Conservation (phyloP, 2,888 invertebrate species). For the Adelphocoris suturalis region DNA sequence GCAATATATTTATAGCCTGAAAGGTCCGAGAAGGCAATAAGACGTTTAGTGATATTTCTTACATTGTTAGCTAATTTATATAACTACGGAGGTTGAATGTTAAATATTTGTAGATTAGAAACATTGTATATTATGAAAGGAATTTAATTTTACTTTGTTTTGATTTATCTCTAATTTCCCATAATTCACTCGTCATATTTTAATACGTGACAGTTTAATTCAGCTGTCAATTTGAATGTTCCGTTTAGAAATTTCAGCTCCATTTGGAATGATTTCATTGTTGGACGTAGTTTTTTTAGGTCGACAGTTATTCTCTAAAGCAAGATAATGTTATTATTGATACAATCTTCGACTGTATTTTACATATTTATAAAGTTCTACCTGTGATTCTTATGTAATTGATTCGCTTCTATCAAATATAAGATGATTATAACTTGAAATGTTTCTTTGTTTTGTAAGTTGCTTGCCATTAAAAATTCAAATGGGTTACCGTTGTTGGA, state of each 20-base stretch:
- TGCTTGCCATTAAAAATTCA: too few species aligned
- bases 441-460: not conserved
- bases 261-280: not conserved
- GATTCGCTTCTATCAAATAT: slow-evolving; percentile 66
- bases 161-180: not conserved
- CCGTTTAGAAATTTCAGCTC: not conserved
- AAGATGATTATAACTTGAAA: slow-evolving; percentile 2
- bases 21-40: not conserved
- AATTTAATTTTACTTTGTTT: not conserved
- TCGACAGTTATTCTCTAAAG: not conserved
- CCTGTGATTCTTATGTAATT: slow-evolving; percentile 70
- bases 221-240: not conserved
- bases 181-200: not conserved
- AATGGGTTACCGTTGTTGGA: too few species aligned
- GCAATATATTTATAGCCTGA: not conserved
- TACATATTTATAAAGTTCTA: slow-evolving; percentile 61
- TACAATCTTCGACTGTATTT: slow-evolving; percentile 51
- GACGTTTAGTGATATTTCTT: slow-evolving; percentile 27
- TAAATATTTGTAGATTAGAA: not conserved
- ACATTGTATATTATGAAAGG: slow-evolving; percentile 1
- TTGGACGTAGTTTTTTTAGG: not conserved
- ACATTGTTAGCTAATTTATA: slow-evolving; percentile 13
- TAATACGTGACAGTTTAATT: not conserved
- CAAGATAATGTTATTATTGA: slow-evolving; percentile 6
- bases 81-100: not conserved